Evolutionary conservation across 2,888 invertebrate genomes (phyloP).

Genomic region (Platycheirus albimanus): DNA sequence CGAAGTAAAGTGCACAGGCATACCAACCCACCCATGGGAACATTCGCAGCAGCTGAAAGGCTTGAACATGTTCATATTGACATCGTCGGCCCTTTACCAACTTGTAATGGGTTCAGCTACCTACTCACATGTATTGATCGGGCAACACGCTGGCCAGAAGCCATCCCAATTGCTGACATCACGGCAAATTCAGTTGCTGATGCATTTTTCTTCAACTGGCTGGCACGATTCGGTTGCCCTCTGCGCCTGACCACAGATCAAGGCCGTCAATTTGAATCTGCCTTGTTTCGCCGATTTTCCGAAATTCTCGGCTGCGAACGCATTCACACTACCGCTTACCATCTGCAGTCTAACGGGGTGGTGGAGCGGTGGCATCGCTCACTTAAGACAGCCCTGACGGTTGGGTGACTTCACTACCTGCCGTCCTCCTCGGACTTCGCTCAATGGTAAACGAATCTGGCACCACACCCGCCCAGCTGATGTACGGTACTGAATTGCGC

Average conservation of each 20-base stretch:
- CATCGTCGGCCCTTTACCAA: constrained; percentile 72
- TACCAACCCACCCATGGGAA: not conserved
- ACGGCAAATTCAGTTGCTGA: constrained; percentile 70
- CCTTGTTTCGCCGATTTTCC: constrained; percentile 75
- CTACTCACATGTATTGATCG: constrained; percentile 75
- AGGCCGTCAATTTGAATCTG: constrained; percentile 78
- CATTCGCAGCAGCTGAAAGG: constrained; percentile 38
- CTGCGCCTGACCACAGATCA: constrained; percentile 78
- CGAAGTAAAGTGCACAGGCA: constrained; percentile 12
- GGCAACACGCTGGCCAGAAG: constrained; percentile 75
- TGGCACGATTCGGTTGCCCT: constrained; percentile 81
- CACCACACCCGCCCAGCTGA: constrained; percentile 12
- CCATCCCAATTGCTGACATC: constrained; percentile 73
- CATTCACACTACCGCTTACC: not conserved
- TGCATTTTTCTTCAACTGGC: constrained; percentile 77
- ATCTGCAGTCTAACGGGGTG: not conserved
- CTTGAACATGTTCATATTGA: constrained; percentile 81
- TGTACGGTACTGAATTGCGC: constrained; percentile 6
- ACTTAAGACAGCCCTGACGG: constrained; percentile 76
- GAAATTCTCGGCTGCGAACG: not conserved
- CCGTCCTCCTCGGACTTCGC: constrained; percentile 19
- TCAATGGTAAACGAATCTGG: constrained; percentile 29
- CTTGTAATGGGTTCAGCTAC: constrained; percentile 76
- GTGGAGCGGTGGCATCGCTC: not conserved
- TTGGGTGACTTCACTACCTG: constrained; percentile 75